These are phyloP conservation scores for Melanotaenia pygmaea DNA, from an alignment of 2,797 vertebrate genomes.

Conservation along the genomic window DNA sequence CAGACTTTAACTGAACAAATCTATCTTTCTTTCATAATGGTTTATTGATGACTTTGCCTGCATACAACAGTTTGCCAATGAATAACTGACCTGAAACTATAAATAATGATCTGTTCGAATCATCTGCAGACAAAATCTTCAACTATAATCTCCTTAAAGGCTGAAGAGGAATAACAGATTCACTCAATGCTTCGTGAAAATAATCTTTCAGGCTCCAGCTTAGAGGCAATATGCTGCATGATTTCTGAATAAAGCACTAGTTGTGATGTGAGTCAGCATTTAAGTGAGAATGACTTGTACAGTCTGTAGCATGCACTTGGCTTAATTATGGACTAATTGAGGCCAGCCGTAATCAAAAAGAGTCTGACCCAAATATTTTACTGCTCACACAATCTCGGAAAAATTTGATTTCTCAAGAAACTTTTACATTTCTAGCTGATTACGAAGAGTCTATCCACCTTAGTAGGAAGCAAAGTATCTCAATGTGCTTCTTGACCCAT, in stretches of 20 bases:
- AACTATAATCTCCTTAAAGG: neutral
- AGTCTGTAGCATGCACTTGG: conserved; percentile 27
- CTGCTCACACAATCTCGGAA: conserved; percentile 10
- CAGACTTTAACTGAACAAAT: neutral
- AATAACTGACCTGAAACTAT: neutral
- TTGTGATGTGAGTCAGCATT: conserved; percentile 1
- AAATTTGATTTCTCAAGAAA: neutral
- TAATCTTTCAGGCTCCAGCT: neutral
- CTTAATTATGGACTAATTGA: conserved; percentile 57
- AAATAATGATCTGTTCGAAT: neutral
- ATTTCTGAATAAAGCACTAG: conserved; percentile 34
- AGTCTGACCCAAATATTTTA: conserved; percentile 32
- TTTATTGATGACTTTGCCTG: neutral
- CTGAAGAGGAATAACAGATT: neutral
- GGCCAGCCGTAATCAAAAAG: conserved; percentile 54
- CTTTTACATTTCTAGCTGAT: neutral
- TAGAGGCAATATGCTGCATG: neutral
- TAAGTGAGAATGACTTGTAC: conserved; percentile 21
- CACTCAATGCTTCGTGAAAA: neutral
- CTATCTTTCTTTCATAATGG: neutral
- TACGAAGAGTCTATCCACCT: neutral
- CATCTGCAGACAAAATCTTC: neutral
- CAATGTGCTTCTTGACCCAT: conserved; percentile 16
- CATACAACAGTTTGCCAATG: neutral
- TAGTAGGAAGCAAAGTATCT: conserved; percentile 6